Conservation (phyloP, 2,113 vertebrate genomes). For the Verasper variegatus region DNA sequence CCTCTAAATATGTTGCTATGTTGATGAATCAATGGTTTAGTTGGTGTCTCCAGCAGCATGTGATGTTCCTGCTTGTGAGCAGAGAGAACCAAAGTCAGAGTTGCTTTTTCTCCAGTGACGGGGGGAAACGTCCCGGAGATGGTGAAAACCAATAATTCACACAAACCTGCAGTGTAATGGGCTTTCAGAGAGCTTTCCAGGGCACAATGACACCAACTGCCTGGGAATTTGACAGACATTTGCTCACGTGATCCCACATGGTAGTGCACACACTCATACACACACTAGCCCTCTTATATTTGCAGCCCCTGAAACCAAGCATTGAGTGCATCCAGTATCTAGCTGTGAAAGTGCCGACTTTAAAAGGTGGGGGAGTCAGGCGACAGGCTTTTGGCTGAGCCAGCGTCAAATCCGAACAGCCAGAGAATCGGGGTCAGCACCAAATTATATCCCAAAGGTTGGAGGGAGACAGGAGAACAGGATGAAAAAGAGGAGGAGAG, state of each 20-base stretch:
- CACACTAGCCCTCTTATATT: neutral
- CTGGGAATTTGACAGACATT: slow-evolving; percentile 35
- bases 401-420: slow-evolving; percentile 28
- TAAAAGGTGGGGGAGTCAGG: slow-evolving; percentile 53
- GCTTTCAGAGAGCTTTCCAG: slow-evolving; percentile 58
- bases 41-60: neutral
- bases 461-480: slow-evolving; percentile 40
- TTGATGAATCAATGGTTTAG: too few relatives aligned
- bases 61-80: neutral
- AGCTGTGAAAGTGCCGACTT: slow-evolving; percentile 47
- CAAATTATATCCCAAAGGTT: slow-evolving; percentile 66
- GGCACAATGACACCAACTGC: slow-evolving; percentile 36
- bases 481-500: slow-evolving; percentile 29
- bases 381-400: slow-evolving; percentile 32
- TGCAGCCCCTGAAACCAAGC: neutral
- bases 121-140: slow-evolving; percentile 21
- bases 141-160: slow-evolving; percentile 60
- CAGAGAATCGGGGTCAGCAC: slow-evolving; percentile 66
- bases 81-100: too few relatives aligned
- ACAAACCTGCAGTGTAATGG: slow-evolving; percentile 45
- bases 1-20: neutral
- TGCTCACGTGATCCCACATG: too few relatives aligned
- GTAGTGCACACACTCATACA: neutral
- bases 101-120: slow-evolving; percentile 19
- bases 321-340: slow-evolving; percentile 12